Percentiles rank a stretch among this genome's conserved stretches.
Evolutionary conservation across 2,113 vertebrate species (phyloP).

Genomic region (Seriola rivoliana): DNA sequence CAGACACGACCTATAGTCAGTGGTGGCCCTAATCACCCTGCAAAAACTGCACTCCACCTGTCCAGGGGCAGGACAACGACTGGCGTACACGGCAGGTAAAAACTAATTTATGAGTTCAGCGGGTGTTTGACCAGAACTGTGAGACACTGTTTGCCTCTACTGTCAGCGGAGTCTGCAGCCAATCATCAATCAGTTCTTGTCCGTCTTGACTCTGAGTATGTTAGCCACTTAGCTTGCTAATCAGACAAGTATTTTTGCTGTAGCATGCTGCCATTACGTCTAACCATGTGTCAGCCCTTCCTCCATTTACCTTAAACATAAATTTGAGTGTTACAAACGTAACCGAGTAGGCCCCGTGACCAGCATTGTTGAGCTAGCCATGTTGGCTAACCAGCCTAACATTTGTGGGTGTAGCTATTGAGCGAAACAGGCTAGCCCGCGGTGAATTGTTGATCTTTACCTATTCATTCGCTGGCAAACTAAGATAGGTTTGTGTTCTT

Average conservation of each 20-base stretch:
- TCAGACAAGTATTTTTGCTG: not conserved
- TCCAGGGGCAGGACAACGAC: constrained; percentile 26
- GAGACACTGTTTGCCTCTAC: not conserved
- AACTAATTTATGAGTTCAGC: not conserved
- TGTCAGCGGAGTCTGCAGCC: constrained; percentile 11
- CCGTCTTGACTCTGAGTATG: constrained; percentile 20
- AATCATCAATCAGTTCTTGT: constrained; percentile 20
- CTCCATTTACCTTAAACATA: not conserved
- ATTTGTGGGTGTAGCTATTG: not conserved
- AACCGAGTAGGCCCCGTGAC: not conserved
- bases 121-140: not conserved
- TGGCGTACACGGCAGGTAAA: constrained; percentile 61
- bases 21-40: constrained; percentile 32
- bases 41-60: constrained; percentile 15
- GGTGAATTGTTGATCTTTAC: not conserved
- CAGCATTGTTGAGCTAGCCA: constrained; percentile 12
- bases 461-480: not conserved
- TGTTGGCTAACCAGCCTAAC: constrained; percentile 1
- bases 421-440: not conserved
- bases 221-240: constrained; percentile 58
- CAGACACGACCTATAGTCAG: constrained; percentile 66
- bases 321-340: not conserved
- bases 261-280: not conserved
- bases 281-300: not conserved
- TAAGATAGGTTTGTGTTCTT: not conserved